Base-by-base conservation (phyloP, 1,140 invertebrate species). In the Bombus superbus region DNA sequence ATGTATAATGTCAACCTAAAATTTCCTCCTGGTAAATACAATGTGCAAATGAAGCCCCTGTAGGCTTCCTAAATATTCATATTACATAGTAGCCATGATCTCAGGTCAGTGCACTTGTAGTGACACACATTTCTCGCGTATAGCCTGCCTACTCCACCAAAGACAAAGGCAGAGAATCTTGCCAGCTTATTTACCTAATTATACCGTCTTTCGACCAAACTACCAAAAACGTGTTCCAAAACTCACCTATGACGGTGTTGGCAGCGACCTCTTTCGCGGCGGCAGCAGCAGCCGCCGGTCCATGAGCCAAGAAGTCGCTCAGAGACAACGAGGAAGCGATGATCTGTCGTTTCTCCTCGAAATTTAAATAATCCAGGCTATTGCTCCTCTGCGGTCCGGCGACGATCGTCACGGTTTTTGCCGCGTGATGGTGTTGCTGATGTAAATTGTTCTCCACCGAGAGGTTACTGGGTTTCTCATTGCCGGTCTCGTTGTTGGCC, bases 341-440 rank as follows among this genome's bases (percentile, higher is more conserved):
- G 87, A 98, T 95, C 95, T 98, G 97, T 85, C 98, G 96, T 94
- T 98, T 98, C 95, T 98, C 98, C 94, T 98, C 97, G 93, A 98
- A 98, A 95, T 98, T 98, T 44, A 98, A 96, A 94, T 98, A 98
- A 95, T 98, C 98, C 95, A 98, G 96, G 90, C 97, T 98, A 93
- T 97, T 98, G 94, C 97, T 98, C 87, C 98, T 95, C 91, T 97
- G 97, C 11, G 97, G 97, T 22, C 91, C 92, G 28, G 97, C 96
- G 15, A 96, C 95, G 35, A 97, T 96, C 38, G 96, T 96, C 62
- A 97, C 96, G 57, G 96, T 96, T 87, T 96, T 96, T 77, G 94
- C 94, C 90, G 95, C 94, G 82, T 93, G 92, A 73, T 94, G 92
- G 35, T 95, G 94, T 47, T 94, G 93, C 6, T 91, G 90, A 10